phyloP scores from a whole-genome alignment of 2,113 vertebrate genomes.

The Condylura cristata region DNA sequence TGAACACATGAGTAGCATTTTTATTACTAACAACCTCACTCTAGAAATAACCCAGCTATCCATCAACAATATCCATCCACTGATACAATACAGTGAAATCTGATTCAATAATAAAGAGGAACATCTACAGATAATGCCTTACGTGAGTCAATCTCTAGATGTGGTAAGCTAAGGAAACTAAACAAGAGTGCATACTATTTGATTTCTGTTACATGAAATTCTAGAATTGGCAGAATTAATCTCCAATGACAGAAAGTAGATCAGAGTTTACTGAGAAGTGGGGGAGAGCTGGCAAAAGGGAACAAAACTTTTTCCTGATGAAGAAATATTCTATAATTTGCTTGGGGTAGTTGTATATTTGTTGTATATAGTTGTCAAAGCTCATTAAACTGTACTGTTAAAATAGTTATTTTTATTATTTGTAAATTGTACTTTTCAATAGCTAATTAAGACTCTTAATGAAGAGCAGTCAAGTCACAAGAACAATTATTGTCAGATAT shows the following conservation, averaged over 20 bases:
- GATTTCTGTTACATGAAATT: not conserved
- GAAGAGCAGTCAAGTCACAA: not conserved
- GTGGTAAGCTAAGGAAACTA: not conserved
- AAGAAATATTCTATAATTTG: not conserved
- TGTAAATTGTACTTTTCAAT: not conserved
- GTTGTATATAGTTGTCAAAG: not conserved
- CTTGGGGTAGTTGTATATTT: not conserved
- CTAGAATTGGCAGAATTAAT: not conserved
- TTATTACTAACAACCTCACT: conserved; percentile 30
- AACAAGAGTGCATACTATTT: not conserved
- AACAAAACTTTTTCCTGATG: not conserved
- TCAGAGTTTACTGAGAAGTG: not conserved
- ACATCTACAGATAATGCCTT: not conserved
- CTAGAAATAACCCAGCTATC: conserved; percentile 18
- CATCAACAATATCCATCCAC: not conserved
- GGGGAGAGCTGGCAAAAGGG: not conserved
- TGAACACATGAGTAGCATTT: not conserved
- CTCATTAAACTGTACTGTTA: not conserved
- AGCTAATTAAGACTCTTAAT: not conserved
- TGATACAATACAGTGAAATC: not conserved
- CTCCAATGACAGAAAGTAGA: not conserved
- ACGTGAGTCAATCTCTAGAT: not conserved
- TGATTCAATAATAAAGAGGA: not conserved
- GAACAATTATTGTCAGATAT: not conserved
- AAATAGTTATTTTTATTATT: not conserved